Percentiles rank a stretch among this genome's conserved stretches.
Conservation (phyloP, 2,888 invertebrate species). For the Aelia acuminata region DNA sequence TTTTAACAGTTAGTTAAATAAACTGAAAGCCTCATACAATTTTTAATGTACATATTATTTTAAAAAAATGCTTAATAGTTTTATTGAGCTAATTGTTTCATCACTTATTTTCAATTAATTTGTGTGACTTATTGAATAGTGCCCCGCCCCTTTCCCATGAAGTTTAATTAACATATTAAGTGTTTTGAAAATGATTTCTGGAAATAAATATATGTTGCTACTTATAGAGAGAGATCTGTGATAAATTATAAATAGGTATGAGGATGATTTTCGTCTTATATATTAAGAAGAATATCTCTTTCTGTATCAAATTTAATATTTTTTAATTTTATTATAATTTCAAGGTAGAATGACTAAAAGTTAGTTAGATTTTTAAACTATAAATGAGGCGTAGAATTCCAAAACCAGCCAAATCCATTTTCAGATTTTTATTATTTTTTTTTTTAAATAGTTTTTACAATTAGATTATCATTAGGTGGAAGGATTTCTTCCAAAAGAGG, state of each 20-base stretch:
- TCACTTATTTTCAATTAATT: background rate
- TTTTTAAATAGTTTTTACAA: too few relatives aligned
- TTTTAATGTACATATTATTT: background rate
- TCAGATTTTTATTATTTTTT: too few relatives aligned
- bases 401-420: too few relatives aligned
- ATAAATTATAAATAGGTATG: background rate
- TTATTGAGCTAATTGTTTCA: background rate
- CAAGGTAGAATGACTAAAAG: background rate
- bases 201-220: background rate
- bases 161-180: background rate
- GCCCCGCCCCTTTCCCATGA: background rate
- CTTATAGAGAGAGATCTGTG: background rate
- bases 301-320: background rate
- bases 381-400: too few relatives aligned
- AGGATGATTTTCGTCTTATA: background rate
- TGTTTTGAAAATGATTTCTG: background rate
- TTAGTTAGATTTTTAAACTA: background rate
- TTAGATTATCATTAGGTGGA: too few relatives aligned
- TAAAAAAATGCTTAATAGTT: background rate
- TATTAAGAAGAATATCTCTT: background rate
- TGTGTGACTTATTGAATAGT: slow-evolving; percentile 13
- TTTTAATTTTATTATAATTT: background rate
- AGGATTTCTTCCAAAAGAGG: too few relatives aligned
- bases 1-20: background rate
- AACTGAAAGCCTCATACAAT: background rate